Evolutionary conservation across 64 coral and sea anemone species (phyloP).

Genomic region (Porites lutea): DNA sequence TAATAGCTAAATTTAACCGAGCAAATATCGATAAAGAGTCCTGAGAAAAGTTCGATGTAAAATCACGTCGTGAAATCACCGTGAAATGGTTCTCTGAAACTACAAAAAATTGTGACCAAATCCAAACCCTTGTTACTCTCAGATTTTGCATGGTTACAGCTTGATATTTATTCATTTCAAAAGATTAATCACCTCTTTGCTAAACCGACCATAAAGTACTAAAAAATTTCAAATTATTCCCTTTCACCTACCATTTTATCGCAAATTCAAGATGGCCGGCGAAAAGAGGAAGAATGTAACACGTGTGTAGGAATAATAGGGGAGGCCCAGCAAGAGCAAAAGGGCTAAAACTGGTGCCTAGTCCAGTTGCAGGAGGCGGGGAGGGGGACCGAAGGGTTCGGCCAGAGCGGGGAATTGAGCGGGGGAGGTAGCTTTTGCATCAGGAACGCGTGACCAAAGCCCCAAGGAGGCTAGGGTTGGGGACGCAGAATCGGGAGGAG

Average conservation of each 20-base stretch:
- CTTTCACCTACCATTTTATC: conserved; percentile 77
- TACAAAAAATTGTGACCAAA: not conserved
- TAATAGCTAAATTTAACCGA: not conserved
- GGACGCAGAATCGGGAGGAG: too few relatives aligned
- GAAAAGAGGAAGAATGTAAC: conserved; percentile 67
- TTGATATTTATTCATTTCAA: not conserved
- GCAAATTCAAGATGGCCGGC: conserved; percentile 94
- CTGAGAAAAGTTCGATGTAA: not conserved
- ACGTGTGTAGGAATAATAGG: conserved; percentile 78
- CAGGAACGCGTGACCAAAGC: too few relatives aligned
- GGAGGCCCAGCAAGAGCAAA: conserved; percentile 26
- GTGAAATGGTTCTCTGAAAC: not conserved
- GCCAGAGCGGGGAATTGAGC: too few relatives aligned
- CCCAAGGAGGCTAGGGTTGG: too few relatives aligned
- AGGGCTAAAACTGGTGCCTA: conserved; percentile 13
- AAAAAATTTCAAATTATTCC: not conserved
- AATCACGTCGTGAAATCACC: not conserved
- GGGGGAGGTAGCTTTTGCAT: too few relatives aligned
- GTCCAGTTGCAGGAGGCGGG: not conserved
- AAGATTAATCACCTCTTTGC: not conserved
- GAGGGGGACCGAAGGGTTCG: too few relatives aligned
- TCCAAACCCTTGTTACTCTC: not conserved
- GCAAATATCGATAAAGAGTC: not conserved
- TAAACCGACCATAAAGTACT: not conserved
- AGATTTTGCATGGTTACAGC: not conserved